phyloP scores from a whole-genome alignment of 2,888 invertebrate species.

The Melipona bicolor region DNA sequence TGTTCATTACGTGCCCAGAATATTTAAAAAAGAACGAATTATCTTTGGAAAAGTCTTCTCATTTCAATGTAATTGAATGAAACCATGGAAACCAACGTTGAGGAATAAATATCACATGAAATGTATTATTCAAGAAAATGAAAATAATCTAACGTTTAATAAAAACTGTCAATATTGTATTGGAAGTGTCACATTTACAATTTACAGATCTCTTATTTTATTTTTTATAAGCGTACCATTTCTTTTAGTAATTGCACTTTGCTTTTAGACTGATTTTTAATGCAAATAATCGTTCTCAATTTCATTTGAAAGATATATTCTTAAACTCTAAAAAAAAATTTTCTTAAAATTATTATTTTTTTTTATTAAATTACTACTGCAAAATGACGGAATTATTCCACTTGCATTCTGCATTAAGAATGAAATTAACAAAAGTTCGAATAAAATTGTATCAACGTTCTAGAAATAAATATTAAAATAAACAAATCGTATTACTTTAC shows the following conservation, averaged over 20 bases:
- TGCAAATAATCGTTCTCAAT: background rate
- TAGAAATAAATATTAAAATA: too few species aligned
- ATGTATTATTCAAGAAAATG: background rate
- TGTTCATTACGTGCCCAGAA: too few species aligned
- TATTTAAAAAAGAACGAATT: too few species aligned
- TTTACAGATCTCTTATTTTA: background rate
- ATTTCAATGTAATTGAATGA: background rate
- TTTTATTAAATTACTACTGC: background rate
- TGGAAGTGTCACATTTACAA: background rate
- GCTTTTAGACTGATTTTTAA: background rate
- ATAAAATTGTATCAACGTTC: too few species aligned
- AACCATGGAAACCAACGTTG: background rate
- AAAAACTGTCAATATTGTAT: background rate
- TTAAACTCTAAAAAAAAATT: background rate
- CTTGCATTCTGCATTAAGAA: background rate
- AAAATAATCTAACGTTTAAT: background rate
- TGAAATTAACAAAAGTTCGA: background rate
- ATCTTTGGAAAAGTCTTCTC: too few species aligned
- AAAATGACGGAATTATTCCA: background rate
- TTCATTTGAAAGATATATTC: background rate
- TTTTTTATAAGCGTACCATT: rapidly evolving
- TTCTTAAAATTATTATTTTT: too few species aligned
- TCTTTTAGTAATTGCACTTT: too few species aligned
- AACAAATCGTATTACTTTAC: too few species aligned
- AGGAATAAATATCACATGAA: background rate